A percentile compares a stretch with the other conserved stretches of the same genome.
Conservation (phyloP, 2,888 invertebrate species). For the Cybosia mesomella region DNA sequence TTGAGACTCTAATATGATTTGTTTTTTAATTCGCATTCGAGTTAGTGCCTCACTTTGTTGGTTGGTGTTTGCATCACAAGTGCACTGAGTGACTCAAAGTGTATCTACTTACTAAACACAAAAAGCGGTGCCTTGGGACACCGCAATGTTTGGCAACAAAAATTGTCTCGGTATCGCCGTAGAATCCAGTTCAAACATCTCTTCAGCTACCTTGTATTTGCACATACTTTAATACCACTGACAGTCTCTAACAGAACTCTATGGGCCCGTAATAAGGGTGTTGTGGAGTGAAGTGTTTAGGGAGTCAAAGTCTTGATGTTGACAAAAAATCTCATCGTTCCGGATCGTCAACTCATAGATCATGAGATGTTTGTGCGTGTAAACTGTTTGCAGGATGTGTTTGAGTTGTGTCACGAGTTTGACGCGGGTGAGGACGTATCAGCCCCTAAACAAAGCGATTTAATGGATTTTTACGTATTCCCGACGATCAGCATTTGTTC, state of each 20-base stretch:
- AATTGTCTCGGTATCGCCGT: slow-evolving; percentile 64
- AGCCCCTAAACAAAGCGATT: slow-evolving; percentile 53
- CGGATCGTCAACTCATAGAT: slow-evolving; percentile 59
- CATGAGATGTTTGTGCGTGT: slow-evolving; percentile 64
- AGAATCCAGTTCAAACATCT: slow-evolving; percentile 67
- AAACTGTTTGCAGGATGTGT: slow-evolving; percentile 67
- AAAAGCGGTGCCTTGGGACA: slow-evolving; percentile 43
- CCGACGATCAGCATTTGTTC: slow-evolving; percentile 35
- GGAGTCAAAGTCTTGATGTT: slow-evolving; percentile 40
- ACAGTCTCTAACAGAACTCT: slow-evolving; percentile 34
- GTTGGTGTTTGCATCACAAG: slow-evolving; percentile 43
- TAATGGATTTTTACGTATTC: slow-evolving; percentile 55
- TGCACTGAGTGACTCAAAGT: slow-evolving; percentile 29
- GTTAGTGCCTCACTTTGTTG: slow-evolving; percentile 3
- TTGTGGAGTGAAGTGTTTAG: slow-evolving; percentile 16
- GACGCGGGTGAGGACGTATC: slow-evolving; percentile 44
- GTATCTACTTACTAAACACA: slow-evolving; percentile 37
- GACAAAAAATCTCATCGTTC: slow-evolving; percentile 60
- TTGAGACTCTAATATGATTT: slow-evolving; percentile 29
- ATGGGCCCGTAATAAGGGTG: slow-evolving; percentile 26
- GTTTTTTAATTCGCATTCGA: background rate
- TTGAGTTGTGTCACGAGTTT: slow-evolving; percentile 53
- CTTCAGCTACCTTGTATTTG: slow-evolving; percentile 41
- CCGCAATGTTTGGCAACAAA: slow-evolving; percentile 58
- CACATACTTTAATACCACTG: slow-evolving; percentile 11